Evolutionary conservation across 2,113 vertebrate species (phyloP), one percentile per base, ranked within the genome.

Genomic region (Gnathonemus echidnorhynchus): DNA sequence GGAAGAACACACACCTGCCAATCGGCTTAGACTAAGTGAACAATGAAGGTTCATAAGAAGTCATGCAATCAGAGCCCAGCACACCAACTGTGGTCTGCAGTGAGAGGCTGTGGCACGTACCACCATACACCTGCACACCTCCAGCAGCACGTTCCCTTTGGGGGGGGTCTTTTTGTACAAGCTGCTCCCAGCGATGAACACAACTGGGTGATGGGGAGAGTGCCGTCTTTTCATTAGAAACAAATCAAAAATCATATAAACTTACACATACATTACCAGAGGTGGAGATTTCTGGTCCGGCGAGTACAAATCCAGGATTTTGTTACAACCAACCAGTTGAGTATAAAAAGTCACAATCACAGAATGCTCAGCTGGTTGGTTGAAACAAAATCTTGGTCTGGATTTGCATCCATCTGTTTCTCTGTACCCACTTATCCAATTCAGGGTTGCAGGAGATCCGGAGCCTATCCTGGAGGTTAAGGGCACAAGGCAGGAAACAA

Each of bases 91-190:
- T 11, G 10, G 7, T 27, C 27, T 13, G 84, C 39, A 80, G 50
- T 45, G 77, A 87, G n/a, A 80, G 19, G 80, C n/a, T 62, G 49
- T 90, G 3, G 70, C 24, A 96, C 98, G 97, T 95, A 99, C 98
- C 85, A 96, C 93, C 0, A 98, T 95, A 94, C 98, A 99, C 45
- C 94, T 97, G 94, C 96, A 96, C 91, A 99, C 98, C 92, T 97
- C 92, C 92, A 96, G 56, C 91, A 98, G 92, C 92, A 99, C 91
- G 70, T 99, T 99, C 90, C 98, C 98, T 95, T 98, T 95, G 1
- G 97, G 97, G 49, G 97, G 98, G 50, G 91, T 94, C 93, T 96
- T 97, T 93, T 96, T 97, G 95, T 99, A 99, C 88, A 98, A 91
- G 83, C 95, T 93, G 92, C 97, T 98, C 93, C 98, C 98, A 92